Evolutionary conservation across 2,797 vertebrate species (phyloP).

Genomic region (Brachyalestes nurse): DNA sequence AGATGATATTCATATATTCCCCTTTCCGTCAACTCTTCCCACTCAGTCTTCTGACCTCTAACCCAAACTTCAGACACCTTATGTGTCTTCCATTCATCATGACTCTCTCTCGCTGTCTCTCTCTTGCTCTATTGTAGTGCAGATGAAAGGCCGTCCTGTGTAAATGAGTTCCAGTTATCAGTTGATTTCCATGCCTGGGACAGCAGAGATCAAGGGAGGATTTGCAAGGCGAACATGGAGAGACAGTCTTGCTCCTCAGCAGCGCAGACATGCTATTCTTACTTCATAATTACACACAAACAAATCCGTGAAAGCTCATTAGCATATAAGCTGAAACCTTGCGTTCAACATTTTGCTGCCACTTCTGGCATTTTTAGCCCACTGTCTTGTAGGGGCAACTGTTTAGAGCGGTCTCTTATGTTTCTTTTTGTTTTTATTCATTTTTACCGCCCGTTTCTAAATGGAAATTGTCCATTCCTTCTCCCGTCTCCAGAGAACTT

Average conservation of each 20-base stretch:
- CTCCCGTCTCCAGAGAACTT: not conserved
- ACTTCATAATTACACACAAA: not conserved
- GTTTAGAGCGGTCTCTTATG: not conserved
- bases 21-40: not conserved
- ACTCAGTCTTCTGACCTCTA: not conserved
- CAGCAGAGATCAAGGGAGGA: constrained; percentile 4
- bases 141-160: not conserved
- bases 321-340: not conserved
- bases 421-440: not conserved
- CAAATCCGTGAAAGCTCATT: not conserved
- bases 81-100: not conserved
- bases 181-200: not conserved
- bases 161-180: not conserved
- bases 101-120: not conserved
- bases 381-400: not conserved
- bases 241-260: not conserved
- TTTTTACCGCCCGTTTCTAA: not conserved
- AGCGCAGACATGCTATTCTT: not conserved
- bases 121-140: not conserved
- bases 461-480: not conserved
- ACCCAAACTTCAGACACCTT: not conserved
- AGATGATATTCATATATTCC: not conserved
- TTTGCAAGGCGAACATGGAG: not conserved
- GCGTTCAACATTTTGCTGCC: not conserved
- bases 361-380: not conserved